Evolutionary conservation across 2,888 invertebrate species (phyloP), one percentile per base, ranked within the genome.

Genomic region (Lithophane ornitopus): DNA sequence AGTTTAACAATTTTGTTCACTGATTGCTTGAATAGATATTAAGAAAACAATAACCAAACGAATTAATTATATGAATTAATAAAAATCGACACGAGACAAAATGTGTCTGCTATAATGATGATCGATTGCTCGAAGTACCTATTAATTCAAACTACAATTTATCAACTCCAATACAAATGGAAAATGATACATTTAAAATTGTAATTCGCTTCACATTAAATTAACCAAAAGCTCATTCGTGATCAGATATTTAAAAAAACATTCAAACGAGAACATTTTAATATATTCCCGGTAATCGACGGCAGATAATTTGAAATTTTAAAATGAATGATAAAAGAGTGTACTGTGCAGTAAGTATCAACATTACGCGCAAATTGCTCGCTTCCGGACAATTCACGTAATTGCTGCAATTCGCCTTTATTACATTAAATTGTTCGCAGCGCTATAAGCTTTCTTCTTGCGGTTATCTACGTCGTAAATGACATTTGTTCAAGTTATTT

Each of bases 381-480:
- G 81, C 81, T 82, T 86, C 88, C 88, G 85, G 84, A 89, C 90
- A 88, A 90, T 89, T 89, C 86, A 62, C 74, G 88, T 91, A 90
- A 91, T 90, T 87, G 87, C 86, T 82, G 84, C 91, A 88, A 91
- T 91, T 91, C 88, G 26, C 84, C 56, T 90, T 90, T 90, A 91
- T 91, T 88, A 86, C 85, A 85, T 87, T 88, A 88, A 89, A 87
- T 90, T 87, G 81, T 86, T 81, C 76, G 77, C 83, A 71, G 68
- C 26, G 70, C 77, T 78, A 58, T 76, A 75, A 76, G 83, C 76
- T 87, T 88, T 85, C 89, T 85, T 82, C 82, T 76, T 81, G 83
- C 19, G 69, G 85, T 76, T 74, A 85, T 85, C 72, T 87, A 54
- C 71, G 78, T 85, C 68, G 71, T 70, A 80, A 77, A 88, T 75